phyloP scores from a whole-genome alignment of 2,888 invertebrate species.

The Apodemia zela region DNA sequence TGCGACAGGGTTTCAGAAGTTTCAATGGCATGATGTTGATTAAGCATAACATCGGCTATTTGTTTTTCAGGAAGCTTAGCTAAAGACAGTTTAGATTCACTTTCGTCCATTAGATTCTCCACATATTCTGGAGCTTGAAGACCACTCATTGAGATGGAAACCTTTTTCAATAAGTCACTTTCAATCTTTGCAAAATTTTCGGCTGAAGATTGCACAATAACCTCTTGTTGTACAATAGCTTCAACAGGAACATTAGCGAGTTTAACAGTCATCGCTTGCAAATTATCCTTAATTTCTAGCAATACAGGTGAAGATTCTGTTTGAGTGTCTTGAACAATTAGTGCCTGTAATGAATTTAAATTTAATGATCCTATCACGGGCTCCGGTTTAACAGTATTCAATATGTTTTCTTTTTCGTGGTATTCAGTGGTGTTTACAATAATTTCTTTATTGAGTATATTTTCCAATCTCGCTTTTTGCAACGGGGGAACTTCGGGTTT shows the following conservation, averaged over 20 bases:
- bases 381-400: constrained; percentile 37
- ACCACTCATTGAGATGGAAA: constrained; percentile 61
- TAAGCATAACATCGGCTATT: constrained; percentile 59
- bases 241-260: constrained; percentile 70
- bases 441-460: constrained; percentile 76
- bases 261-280: constrained; percentile 51
- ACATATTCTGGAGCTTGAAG: constrained; percentile 79
- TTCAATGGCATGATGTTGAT: constrained; percentile 70
- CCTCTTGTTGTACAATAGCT: constrained; percentile 80
- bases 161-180: constrained; percentile 53
- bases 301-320: constrained; percentile 60
- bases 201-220: constrained; percentile 69
- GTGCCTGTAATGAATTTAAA: constrained; percentile 61
- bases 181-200: constrained; percentile 45
- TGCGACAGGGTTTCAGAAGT: constrained; percentile 77
- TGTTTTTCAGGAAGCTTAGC: constrained; percentile 59
- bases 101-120: constrained; percentile 80
- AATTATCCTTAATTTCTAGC: constrained; percentile 45
- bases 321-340: constrained; percentile 75
- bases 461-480: constrained; percentile 72
- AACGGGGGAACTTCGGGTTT: constrained; percentile 35
- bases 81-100: constrained; percentile 70
- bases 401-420: constrained; percentile 79
- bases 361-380: constrained; percentile 42
- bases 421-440: constrained; percentile 72